Evolutionary conservation across 2,797 vertebrate genomes (phyloP).

Genomic region (Pitangus sulphuratus): DNA sequence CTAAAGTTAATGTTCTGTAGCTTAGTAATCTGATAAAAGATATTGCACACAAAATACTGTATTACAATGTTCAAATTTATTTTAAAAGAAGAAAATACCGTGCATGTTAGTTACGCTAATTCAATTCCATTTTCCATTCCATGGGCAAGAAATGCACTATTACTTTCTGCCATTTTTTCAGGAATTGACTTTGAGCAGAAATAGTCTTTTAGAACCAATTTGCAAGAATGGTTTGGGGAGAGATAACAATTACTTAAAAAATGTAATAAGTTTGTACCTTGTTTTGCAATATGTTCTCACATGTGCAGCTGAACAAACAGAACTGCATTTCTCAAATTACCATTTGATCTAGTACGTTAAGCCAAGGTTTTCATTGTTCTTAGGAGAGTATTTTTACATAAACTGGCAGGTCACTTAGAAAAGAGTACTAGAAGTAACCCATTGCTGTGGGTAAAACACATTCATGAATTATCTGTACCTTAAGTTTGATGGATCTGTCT

Average conservation of each 20-base stretch:
- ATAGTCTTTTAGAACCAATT: neutral
- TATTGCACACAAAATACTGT: neutral
- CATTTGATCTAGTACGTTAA: neutral
- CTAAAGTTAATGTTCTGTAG: neutral
- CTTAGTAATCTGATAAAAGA: neutral
- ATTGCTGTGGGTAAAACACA: neutral
- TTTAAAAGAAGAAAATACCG: neutral
- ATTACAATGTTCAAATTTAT: neutral
- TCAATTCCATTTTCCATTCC: neutral
- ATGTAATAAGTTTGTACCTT: neutral
- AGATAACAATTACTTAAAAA: slow-evolving; percentile 41
- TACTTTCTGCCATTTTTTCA: neutral
- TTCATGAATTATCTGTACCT: neutral
- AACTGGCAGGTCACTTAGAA: neutral
- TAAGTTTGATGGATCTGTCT: neutral
- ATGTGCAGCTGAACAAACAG: slow-evolving; percentile 25
- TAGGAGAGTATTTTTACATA: neutral
- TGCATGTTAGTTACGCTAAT: neutral
- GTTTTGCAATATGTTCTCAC: neutral
- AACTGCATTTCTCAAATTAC: neutral
- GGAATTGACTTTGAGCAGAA: slow-evolving; percentile 8
- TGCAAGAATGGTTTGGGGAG: neutral
- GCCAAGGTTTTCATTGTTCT: neutral
- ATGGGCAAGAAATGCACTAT: neutral
- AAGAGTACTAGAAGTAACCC: neutral